A percentile compares a stretch with the other conserved stretches of the same genome.
These are phyloP conservation scores for Drosophila leontia DNA, from an alignment of 1,140 invertebrate species.

Conservation along the genomic window DNA sequence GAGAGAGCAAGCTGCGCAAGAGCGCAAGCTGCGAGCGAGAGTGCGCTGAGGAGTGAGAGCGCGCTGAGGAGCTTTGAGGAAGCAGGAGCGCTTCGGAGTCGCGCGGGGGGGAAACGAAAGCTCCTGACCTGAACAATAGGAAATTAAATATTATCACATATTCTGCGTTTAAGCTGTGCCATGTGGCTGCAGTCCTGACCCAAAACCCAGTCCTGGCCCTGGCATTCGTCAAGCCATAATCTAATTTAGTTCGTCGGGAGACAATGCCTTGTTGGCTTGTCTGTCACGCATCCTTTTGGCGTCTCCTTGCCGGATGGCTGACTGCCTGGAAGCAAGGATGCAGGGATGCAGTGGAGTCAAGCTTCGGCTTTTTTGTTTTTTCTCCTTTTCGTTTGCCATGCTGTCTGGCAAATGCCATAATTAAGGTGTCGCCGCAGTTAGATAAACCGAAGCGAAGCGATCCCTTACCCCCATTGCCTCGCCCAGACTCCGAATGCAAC, in stretches of 20 bases:
- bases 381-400: background rate
- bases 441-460: slow-evolving; percentile 31
- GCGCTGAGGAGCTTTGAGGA: too few species aligned
- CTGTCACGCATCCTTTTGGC: slow-evolving; percentile 46
- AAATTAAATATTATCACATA: too few species aligned
- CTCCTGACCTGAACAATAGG: too few species aligned
- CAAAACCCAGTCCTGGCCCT: slow-evolving; percentile 10
- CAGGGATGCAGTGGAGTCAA: slow-evolving; percentile 21
- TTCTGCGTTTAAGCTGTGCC: background rate
- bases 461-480: slow-evolving; percentile 27
- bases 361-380: background rate
- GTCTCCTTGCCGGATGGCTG: slow-evolving; percentile 12
- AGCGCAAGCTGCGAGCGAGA: too few species aligned
- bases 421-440: slow-evolving; percentile 64
- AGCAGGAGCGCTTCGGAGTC: too few species aligned
- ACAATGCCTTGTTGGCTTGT: slow-evolving; percentile 42
- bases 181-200: background rate
- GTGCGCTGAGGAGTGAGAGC: too few species aligned
- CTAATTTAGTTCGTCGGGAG: slow-evolving; percentile 74
- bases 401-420: slow-evolving; percentile 62
- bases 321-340: slow-evolving; percentile 1
- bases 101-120: too few species aligned
- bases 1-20: too few species aligned
- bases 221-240: slow-evolving; percentile 71
- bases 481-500: background rate